Conservation (phyloP, 1,140 invertebrate species). For the Lanistes nyassanus region DNA sequence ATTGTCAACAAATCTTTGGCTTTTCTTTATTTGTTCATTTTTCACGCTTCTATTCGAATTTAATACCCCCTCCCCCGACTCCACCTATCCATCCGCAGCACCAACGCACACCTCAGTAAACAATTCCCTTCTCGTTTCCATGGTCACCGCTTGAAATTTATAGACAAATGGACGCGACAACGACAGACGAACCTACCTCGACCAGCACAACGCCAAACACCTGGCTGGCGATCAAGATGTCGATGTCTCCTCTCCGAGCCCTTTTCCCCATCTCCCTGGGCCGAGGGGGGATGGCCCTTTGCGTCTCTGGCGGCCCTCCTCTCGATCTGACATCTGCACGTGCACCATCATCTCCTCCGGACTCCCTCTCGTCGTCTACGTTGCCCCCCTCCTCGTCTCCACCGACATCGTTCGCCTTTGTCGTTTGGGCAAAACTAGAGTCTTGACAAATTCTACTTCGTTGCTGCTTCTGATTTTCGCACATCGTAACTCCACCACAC, state of each 20-base stretch:
- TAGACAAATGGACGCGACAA: constrained; percentile 6
- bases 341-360: background rate
- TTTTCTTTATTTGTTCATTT: background rate
- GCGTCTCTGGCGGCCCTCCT: background rate
- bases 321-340: background rate
- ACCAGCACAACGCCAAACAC: constrained; percentile 1
- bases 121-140: background rate
- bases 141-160: constrained; percentile 2
- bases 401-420: background rate
- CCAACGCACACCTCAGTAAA: background rate
- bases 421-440: background rate
- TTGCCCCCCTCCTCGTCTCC: background rate
- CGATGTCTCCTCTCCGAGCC: constrained; percentile 8
- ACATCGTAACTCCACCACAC: too few relatives aligned
- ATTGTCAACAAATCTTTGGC: background rate
- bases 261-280: background rate
- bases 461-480: background rate
- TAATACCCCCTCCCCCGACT: background rate
- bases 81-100: too few relatives aligned
- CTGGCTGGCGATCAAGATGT: background rate
- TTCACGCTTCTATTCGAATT: background rate
- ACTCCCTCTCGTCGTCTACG: background rate
- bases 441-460: background rate
- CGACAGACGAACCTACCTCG: constrained; percentile 15
- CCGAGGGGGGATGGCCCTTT: background rate